These are phyloP conservation scores for Littorina saxatilis DNA, from an alignment of 1,140 invertebrate species.

Conservation along the genomic window DNA sequence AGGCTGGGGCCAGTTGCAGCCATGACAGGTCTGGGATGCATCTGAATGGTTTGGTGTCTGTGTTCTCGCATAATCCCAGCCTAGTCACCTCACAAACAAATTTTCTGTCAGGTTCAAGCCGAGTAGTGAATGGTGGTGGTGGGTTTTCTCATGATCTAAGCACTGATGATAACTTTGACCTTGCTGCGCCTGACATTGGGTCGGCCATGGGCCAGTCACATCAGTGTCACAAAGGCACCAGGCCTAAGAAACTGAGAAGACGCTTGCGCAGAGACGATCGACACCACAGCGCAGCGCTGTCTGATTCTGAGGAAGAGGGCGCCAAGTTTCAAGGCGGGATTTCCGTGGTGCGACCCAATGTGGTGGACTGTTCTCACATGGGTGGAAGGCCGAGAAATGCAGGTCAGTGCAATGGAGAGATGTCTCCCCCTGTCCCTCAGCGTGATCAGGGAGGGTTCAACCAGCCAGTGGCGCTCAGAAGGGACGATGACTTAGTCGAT, in stretches of 20 bases:
- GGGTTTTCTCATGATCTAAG: not conserved
- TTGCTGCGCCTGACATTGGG: not conserved
- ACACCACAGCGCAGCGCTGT: not conserved
- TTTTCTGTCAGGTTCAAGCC: not conserved
- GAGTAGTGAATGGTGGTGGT: constrained; percentile 4
- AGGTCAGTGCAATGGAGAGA: not conserved
- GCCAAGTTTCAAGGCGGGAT: not conserved
- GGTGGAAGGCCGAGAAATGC: not conserved
- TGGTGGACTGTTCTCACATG: not conserved
- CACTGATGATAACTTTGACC: constrained; percentile 1
- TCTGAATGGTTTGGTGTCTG: not conserved
- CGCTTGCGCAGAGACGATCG: constrained; percentile 4
- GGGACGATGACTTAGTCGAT: constrained; percentile 51
- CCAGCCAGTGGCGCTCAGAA: not conserved
- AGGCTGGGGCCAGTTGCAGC: no score
- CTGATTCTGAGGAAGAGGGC: constrained; percentile 10
- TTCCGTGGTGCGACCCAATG: not conserved
- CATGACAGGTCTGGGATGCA: not conserved
- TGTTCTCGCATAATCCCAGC: not conserved
- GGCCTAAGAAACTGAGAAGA: constrained; percentile 3
- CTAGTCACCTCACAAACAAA: not conserved
- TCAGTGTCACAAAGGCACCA: constrained; percentile 7
- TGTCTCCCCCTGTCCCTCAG: no score
- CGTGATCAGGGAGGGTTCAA: no score
- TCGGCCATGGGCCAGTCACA: not conserved